These are phyloP conservation scores for Sinonovacula constricta DNA, from an alignment of 1,140 invertebrate species.

Conservation along the genomic window DNA sequence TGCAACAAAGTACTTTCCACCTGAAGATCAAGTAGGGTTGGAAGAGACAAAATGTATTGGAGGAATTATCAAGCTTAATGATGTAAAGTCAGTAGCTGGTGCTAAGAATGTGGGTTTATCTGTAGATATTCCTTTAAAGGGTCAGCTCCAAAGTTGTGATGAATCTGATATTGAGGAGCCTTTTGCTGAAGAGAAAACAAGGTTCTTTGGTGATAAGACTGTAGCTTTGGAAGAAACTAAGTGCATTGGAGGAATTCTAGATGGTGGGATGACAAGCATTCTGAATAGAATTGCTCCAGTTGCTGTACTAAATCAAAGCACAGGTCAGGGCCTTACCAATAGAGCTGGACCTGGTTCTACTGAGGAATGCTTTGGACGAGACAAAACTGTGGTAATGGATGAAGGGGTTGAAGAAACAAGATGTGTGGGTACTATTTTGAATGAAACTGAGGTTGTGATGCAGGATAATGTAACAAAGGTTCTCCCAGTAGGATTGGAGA, in stretches of 20 bases:
- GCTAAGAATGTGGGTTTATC: too few relatives aligned
- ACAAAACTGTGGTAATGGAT: background rate
- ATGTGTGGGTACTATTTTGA: slow-evolving; percentile 25
- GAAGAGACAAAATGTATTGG: slow-evolving; percentile 38
- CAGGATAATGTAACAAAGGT: slow-evolving; percentile 1
- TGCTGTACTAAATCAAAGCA: background rate
- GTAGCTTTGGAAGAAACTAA: slow-evolving; percentile 32
- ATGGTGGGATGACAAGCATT: background rate
- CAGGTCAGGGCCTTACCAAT: too few relatives aligned
- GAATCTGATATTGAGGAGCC: too few relatives aligned
- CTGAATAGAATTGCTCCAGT: background rate
- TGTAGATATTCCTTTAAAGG: too few relatives aligned
- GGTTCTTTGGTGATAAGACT: background rate
- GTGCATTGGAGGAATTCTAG: slow-evolving; percentile 21
- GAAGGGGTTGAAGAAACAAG: slow-evolving; percentile 35
- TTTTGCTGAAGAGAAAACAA: slow-evolving; percentile 6
- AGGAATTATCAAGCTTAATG: too few relatives aligned
- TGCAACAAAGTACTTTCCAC: slow-evolving; percentile 14
- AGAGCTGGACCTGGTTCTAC: too few relatives aligned
- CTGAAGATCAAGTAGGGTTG: slow-evolving; percentile 3
- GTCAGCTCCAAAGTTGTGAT: too few relatives aligned
- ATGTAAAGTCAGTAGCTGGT: too few relatives aligned
- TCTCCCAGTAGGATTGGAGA: slow-evolving; percentile 16
- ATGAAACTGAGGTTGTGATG: background rate
- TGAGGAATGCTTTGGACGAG: background rate